Evolutionary conservation across 2,888 invertebrate species (phyloP), one percentile per base, ranked within the genome.

Genomic region (Limnephilus rhombicus): DNA sequence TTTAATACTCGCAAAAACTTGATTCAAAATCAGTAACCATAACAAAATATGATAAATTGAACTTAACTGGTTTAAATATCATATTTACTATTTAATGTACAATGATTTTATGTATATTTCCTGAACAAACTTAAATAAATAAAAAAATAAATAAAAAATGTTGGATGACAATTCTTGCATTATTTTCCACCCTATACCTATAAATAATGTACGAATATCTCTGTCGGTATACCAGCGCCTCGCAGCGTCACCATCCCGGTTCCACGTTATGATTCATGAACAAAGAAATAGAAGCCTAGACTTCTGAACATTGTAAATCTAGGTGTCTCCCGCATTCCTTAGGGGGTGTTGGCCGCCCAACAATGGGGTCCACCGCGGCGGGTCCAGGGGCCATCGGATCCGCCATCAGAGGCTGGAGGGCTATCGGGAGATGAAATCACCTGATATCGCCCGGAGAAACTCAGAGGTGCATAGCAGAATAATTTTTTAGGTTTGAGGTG

Each of bases 391-490:
- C 92, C 80, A 86, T 87, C 90, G 89, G 86, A 68, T 81, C 85
- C 29, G 37, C 85, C 37, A 90, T 90, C 90, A 80, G 90, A 89
- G 29, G 92, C 83, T 89, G 91, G 91, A 90, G 41, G 89, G 80
- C 86, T 90, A 93, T 93, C 93, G 68, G 41, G 37, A 88, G 93
- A 93, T 93, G 82, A 18, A 41, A 81, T 90, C 90, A n/a, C 81
- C 18, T 68, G 92, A 89, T 90, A 92, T 29, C 18, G 9, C 29
- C 18, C 24, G 81, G 37, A 34, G 18, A 37, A 83, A 41, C 34
- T 18, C 83, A 83, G 34, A 41, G 83, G 83, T n/a, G 83, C 83
- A 83, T 34, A 37, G 24, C 68, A 68, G 24, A 68, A 68, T 24
- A 24, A 9, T 68, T 68, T 68, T 68, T 68, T 7, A 68, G 7